phyloP scores from a whole-genome alignment of 2,113 vertebrate genomes.

The Caloenas nicobarica region DNA sequence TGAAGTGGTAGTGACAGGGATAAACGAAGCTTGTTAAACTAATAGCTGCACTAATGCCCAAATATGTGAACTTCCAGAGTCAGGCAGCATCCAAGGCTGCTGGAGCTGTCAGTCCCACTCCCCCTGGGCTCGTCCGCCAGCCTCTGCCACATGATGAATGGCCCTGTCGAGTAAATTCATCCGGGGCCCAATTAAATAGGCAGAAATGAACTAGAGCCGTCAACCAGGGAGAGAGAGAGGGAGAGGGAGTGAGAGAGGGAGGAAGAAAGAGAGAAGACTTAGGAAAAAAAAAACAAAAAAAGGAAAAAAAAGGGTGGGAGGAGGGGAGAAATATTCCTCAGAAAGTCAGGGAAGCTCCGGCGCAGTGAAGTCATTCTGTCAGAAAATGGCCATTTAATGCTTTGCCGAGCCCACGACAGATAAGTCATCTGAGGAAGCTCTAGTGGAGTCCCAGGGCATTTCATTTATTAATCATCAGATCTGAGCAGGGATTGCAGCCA shows the following conservation, averaged over 20 bases:
- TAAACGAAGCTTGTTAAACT: conserved; percentile 98
- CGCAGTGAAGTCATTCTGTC: conserved; percentile 86
- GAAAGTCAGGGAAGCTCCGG: conserved; percentile 77
- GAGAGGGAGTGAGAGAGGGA: conserved; percentile 42
- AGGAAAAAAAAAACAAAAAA: background rate
- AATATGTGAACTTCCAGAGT: conserved; percentile 89
- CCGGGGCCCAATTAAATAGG: conserved; percentile 98
- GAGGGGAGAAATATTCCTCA: conserved; percentile 72
- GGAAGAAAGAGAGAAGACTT: background rate
- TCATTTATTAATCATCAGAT: conserved; percentile 89
- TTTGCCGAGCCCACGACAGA: conserved; percentile 89
- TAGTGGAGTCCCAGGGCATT: conserved; percentile 82
- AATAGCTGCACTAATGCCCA: conserved; percentile 97
- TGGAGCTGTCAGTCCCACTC: conserved; percentile 86
- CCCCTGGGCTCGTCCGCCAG: conserved; percentile 93
- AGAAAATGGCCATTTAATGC: conserved; percentile 93
- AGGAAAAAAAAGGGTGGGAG: background rate
- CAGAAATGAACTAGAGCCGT: conserved; percentile 87
- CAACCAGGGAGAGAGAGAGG: conserved; percentile 75
- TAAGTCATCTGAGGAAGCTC: conserved; percentile 85
- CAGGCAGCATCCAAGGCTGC: conserved; percentile 84
- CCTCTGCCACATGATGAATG: conserved; percentile 99
- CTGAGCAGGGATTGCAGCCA: conserved; percentile 61
- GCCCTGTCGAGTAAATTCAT: conserved; percentile 99
- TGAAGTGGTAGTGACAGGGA: conserved; percentile 92